Evolutionary conservation across 2,113 vertebrate genomes (phyloP), one percentile per base, ranked within the genome.

Genomic region (Periophthalmus modestus): DNA sequence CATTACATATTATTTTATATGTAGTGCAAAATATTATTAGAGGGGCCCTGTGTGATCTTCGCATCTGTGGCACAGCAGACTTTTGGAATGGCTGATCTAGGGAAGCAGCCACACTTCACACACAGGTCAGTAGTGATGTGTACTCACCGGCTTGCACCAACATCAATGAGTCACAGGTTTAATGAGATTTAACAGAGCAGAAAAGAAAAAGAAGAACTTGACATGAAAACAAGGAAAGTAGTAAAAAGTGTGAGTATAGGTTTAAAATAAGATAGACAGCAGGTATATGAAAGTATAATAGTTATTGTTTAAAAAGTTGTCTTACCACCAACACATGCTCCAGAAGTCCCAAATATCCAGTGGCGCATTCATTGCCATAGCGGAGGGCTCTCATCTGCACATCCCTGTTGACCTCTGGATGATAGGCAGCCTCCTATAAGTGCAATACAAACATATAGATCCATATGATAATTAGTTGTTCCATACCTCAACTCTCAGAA

Each of bases 311-410:
- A 18, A 72, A 58, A 46, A 61, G 66, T 46, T 1, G 69, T 78
- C 96, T 96, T 83, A 99, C 98, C 95, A 98, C 93, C 39, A 99
- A 89, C 52, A 99, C 98, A 0, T 99, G 97, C 84, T 99, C 98
- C 87, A 99, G 91, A 67, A 99, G 94, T 11, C 96, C 96, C 77
- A 99, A 93, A 83, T 99, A 99, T 52, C 97, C 97, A 0, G 87
- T 85, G 0, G 97, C 95, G 69, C 97, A 99, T 69, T 99, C 98
- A 13, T 94, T 96, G 54, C 98, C 98, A 0, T 94, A 99, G 71
- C 94, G 96, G 80, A 98, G 92, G 0, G 98, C 97, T 39, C 98
- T 93, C 59, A 92, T 92, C 75, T 93, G 95, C 28, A 99, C 96
- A 0, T 99, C 97, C 0, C 88, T 87, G 14, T 79, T 94, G 76